Percentiles rank a stretch among this genome's conserved stretches.
Conservation (phyloP, 2,113 vertebrate species). For the Syrmaticus mikado region DNA sequence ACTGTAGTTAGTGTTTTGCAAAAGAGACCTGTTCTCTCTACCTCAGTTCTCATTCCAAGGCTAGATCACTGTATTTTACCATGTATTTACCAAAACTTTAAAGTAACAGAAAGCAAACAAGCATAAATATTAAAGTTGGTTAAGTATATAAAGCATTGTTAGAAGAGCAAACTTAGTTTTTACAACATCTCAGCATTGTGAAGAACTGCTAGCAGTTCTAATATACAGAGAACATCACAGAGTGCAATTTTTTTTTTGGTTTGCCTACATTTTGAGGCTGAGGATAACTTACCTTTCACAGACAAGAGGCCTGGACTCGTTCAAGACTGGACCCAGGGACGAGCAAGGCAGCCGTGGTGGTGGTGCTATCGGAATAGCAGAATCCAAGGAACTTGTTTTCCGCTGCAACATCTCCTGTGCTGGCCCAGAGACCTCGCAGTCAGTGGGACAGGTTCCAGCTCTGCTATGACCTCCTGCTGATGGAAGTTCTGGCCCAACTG, state of each 20-base stretch:
- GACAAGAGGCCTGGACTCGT: constrained; percentile 89
- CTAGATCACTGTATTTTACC: not conserved
- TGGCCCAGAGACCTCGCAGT: constrained; percentile 75
- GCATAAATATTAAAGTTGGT: not conserved
- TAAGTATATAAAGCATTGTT: not conserved
- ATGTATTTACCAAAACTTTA: not conserved
- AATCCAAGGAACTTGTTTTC: constrained; percentile 82
- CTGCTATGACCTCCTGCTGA: constrained; percentile 59
- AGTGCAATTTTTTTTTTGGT: not conserved
- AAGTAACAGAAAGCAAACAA: not conserved
- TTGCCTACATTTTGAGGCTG: accelerated
- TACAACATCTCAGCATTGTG: not conserved
- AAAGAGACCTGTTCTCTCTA: not conserved
- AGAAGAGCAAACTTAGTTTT: not conserved
- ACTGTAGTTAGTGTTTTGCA: not conserved
- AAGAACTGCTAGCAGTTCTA: not conserved
- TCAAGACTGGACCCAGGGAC: constrained; percentile 85
- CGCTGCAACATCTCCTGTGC: constrained; percentile 78
- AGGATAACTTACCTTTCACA: constrained; percentile 90
- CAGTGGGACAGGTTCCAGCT: constrained; percentile 61
- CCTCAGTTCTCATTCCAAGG: not conserved
- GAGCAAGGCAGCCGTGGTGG: constrained; percentile 95
- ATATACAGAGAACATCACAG: not conserved
- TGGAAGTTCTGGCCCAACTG: constrained; percentile 82
- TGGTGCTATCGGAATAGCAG: constrained; percentile 84